Conservation (phyloP, 2,113 vertebrate genomes). For the Platycercus adscitus region DNA sequence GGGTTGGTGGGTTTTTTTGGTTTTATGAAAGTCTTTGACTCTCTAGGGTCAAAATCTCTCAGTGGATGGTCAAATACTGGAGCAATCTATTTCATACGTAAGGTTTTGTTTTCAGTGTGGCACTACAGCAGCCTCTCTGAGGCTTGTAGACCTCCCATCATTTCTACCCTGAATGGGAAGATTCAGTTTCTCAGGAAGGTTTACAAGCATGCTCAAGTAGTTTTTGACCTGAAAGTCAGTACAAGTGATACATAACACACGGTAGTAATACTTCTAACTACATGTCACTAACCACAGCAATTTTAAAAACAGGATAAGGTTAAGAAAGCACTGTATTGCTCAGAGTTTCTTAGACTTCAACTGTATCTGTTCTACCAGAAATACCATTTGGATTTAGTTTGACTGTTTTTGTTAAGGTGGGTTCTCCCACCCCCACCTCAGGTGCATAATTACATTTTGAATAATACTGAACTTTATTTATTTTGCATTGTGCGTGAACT, state of each 20-base stretch:
- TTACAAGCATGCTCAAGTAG: not conserved
- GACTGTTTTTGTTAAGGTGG: not conserved
- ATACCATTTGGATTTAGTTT: not conserved
- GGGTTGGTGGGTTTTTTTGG: not conserved
- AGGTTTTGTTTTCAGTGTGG: not conserved
- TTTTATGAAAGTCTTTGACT: slow-evolving; percentile 26
- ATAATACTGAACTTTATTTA: not conserved
- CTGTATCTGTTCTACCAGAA: not conserved
- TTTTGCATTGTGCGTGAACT: not conserved
- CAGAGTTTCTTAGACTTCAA: not conserved
- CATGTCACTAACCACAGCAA: not conserved
- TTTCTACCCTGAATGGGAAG: not conserved
- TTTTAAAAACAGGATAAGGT: not conserved
- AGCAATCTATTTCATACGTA: not conserved
- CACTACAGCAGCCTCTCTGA: not conserved
- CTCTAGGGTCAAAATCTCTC: not conserved
- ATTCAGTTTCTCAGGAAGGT: not conserved
- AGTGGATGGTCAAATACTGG: not conserved
- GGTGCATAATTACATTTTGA: not conserved
- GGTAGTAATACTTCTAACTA: not conserved
- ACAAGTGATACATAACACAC: not conserved
- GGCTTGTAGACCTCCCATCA: not conserved
- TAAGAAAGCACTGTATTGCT: not conserved
- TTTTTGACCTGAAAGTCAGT: not conserved
- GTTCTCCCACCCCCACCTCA: not conserved